phyloP scores from a whole-genome alignment of 2,888 invertebrate species.

The Drosophila falleni region DNA sequence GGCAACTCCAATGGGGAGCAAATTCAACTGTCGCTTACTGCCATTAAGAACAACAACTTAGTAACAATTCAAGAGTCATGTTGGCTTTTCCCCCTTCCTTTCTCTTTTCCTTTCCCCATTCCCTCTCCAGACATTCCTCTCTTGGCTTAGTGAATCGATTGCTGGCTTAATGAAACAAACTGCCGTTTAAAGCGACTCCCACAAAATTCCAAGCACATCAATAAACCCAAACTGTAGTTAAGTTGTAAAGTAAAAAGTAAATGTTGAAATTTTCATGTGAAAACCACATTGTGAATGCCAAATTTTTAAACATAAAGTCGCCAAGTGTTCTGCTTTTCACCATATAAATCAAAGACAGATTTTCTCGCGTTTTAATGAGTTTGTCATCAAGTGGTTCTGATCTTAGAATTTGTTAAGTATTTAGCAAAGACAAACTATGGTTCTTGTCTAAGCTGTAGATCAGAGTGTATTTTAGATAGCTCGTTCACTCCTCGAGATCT shows the following conservation, averaged over 20 bases:
- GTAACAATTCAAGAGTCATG: slow-evolving; percentile 14
- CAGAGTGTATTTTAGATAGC: no score
- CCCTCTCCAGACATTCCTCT: neutral
- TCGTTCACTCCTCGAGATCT: no score
- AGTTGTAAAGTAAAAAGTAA: neutral
- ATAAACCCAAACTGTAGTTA: slow-evolving; percentile 5
- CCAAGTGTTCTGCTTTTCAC: neutral
- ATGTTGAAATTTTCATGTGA: slow-evolving; percentile 6
- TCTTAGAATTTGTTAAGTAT: neutral
- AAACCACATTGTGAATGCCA: slow-evolving; percentile 20
- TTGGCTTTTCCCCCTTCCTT: neutral
- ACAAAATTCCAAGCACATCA: neutral
- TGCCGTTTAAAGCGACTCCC: neutral
- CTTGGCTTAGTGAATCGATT: slow-evolving; percentile 17
- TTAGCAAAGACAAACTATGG: no score
- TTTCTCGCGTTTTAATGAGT: neutral
- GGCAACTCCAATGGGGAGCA: neutral
- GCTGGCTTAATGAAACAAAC: slow-evolving; percentile 26
- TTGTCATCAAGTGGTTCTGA: neutral
- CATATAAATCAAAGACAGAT: neutral
- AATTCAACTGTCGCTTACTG: slow-evolving; percentile 7
- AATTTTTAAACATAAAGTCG: slow-evolving; percentile 15
- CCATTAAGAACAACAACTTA: slow-evolving; percentile 30
- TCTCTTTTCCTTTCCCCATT: neutral
- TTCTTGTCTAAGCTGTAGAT: no score